These are phyloP conservation scores for Dione vanillae DNA, from an alignment of 2,888 invertebrate species.

Conservation along the genomic window DNA sequence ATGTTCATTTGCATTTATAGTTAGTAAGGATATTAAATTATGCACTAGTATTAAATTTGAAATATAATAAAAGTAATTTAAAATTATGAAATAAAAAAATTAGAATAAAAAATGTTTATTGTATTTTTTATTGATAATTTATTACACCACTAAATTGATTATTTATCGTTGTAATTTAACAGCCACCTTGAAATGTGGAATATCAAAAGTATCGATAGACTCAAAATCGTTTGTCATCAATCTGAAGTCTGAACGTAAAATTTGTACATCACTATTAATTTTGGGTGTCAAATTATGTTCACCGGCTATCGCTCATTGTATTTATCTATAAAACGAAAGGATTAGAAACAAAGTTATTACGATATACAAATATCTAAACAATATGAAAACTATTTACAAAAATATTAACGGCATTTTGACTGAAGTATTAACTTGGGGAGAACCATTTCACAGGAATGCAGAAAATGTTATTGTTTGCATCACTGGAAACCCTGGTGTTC, in stretches of 20 bases:
- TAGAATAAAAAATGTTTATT: too few relatives aligned
- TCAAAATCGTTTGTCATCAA: not conserved
- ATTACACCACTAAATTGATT: too few relatives aligned
- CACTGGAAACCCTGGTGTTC: constrained; percentile 95
- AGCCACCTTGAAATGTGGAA: not conserved
- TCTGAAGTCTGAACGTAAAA: not conserved
- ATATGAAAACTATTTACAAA: constrained; percentile 57
- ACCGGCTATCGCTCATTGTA: not conserved
- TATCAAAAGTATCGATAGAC: not conserved
- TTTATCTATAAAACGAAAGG: not conserved
- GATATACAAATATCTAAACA: not conserved
- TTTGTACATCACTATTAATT: not conserved
- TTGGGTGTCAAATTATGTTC: not conserved
- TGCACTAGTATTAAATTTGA: too few relatives aligned
- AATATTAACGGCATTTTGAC: constrained; percentile 88
- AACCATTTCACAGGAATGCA: constrained; percentile 83
- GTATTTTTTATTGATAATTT: too few relatives aligned
- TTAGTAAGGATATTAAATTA: too few relatives aligned
- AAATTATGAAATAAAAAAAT: too few relatives aligned
- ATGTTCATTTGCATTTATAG: too few relatives aligned
- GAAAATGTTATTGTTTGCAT: constrained; percentile 89
- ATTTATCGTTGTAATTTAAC: too few relatives aligned
- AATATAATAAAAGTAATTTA: too few relatives aligned
- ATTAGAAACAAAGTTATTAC: not conserved
- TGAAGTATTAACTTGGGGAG: constrained; percentile 89